Evolutionary conservation across 2,888 invertebrate genomes (phyloP).

Genomic region (Lepeophtheirus nordmannii): DNA sequence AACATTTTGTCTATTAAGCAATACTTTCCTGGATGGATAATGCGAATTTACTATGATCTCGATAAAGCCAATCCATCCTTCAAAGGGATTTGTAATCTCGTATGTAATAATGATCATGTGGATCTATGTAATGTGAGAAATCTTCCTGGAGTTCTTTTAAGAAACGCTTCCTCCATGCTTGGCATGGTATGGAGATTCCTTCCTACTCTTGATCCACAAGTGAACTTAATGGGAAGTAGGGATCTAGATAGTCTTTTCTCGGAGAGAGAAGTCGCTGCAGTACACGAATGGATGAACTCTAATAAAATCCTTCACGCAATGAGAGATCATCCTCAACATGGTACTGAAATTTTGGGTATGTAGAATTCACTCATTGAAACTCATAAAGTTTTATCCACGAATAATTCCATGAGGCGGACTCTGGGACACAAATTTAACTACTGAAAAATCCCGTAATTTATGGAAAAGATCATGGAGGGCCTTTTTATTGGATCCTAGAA

Average conservation of each 20-base stretch:
- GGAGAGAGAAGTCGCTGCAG: constrained; percentile 6
- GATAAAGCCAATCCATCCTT: background rate
- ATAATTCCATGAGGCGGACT: too few species aligned
- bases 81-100: background rate
- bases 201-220: constrained; percentile 23
- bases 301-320: constrained; percentile 14
- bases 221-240: constrained; percentile 10
- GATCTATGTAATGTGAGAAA: constrained; percentile 24
- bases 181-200: constrained; percentile 26
- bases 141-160: constrained; percentile 7
- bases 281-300: constrained; percentile 18
- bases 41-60: constrained; percentile 21
- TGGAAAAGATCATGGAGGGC: background rate
- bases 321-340: constrained; percentile 22
- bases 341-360: constrained; percentile 16
- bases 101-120: constrained; percentile 18
- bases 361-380: background rate
- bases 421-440: background rate
- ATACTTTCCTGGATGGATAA: constrained; percentile 23
- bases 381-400: too few species aligned
- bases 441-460: background rate
- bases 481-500: constrained; percentile 1
- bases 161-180: constrained; percentile 23
- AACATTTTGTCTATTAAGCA: background rate
- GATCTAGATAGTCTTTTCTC: constrained; percentile 23